Base-by-base conservation (phyloP, 2,113 vertebrate species). In the Cricetomys ansorgei region DNA sequence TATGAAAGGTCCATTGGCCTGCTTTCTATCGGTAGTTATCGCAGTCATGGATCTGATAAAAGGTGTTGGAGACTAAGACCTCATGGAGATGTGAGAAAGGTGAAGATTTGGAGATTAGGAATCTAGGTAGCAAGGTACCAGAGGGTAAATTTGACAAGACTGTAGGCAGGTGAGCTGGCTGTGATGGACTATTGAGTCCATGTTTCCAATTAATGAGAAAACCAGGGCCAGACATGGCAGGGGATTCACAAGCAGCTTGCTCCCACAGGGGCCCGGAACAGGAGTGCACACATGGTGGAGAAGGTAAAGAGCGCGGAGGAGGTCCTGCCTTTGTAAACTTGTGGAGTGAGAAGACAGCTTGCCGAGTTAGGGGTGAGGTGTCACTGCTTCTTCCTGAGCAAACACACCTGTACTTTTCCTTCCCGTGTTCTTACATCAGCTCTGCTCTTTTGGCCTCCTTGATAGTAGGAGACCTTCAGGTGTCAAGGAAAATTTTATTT, bases 221-320 rank as follows among this genome's bases (percentile, higher is more conserved):
- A 0, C 73, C 31, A 1, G 3, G 5, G n/a, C 7, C 1, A 73
- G 10, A 45, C 16, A 37, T 17, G 7, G 40, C 27, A 3, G 21
- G 34, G 23, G 4, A 95, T 97, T 97, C 97, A 99, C 98, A 98
- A 88, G 98, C 97, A 81, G 34, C 37, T n/a, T 19, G 34, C 37
- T n/a, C 34, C 34, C 17, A 80, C 17, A 55, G 25, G 5, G 34
- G 17, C 17, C 31, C 11, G 76, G 4, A 23, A 12, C 50, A 55
- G 4, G 5, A 55, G 9, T n/a, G 19, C 50, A 88, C 98, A 98
- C 99, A 98, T 98, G 67, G 11, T 88, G 15, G 19, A 13, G 53
- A 86, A 57, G 59, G n/a, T 40, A 7, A 3, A 1, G 1, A 50
- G 21, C 45, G 50, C 1, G 37, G 43, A 57, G 21, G 43, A 7